These are phyloP conservation scores for Sebastes matsubarae DNA, from an alignment of 2,797 vertebrate species.

Conservation along the genomic window DNA sequence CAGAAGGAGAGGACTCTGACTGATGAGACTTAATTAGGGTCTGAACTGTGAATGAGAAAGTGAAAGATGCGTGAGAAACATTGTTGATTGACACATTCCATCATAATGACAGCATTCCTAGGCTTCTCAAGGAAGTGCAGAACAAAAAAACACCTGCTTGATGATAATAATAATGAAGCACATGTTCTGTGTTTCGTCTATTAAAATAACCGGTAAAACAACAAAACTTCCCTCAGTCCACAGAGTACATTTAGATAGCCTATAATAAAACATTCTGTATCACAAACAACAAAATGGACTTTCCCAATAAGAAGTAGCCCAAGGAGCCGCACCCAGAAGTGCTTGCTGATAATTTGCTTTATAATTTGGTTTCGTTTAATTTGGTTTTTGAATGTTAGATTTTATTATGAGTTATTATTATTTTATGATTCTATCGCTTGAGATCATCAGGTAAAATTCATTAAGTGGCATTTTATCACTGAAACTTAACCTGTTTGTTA, in stretches of 20 bases:
- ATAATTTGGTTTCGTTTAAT: background rate
- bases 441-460: no score
- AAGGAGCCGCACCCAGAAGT: background rate
- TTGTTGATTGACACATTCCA: background rate
- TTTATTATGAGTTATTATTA: background rate
- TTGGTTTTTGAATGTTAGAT: background rate
- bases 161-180: no score
- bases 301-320: background rate
- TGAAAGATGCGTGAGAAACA: background rate
- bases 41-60: background rate
- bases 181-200: no score
- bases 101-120: no score
- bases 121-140: no score
- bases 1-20: background rate
- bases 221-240: no score
- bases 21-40: background rate
- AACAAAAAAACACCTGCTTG: no score
- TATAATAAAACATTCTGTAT: background rate
- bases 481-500: no score
- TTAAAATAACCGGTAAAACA: no score
- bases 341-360: background rate
- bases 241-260: no score
- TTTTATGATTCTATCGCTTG: no score
- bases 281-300: background rate
- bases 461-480: no score